Evolutionary conservation across 2,888 invertebrate genomes (phyloP).

Genomic region (Cataglyphis cursor): DNA sequence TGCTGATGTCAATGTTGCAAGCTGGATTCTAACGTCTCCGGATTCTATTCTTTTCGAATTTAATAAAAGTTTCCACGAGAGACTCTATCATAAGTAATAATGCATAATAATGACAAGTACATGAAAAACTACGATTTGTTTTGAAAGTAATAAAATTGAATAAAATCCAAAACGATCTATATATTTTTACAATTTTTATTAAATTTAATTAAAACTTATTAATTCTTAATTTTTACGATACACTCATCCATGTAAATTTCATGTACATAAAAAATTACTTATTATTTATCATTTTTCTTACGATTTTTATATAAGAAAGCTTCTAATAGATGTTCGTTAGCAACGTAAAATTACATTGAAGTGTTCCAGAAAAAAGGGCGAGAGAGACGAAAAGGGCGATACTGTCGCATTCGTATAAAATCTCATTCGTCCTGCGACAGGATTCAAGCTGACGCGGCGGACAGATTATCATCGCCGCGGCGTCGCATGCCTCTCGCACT

Average conservation of each 20-base stretch:
- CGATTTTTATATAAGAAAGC: neutral
- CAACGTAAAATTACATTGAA: neutral
- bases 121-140: neutral
- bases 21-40: slow-evolving; percentile 22
- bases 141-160: neutral
- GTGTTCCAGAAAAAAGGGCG: slow-evolving; percentile 4
- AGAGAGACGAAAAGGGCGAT: neutral
- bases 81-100: neutral
- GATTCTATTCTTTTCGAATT: slow-evolving; percentile 1
- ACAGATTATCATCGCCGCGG: slow-evolving; percentile 53
- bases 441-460: slow-evolving; percentile 57
- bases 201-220: neutral
- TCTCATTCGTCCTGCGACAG: slow-evolving; percentile 26
- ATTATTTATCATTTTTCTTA: neutral
- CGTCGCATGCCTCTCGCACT: slow-evolving; percentile 50
- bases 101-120: neutral
- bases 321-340: neutral
- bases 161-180: neutral
- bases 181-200: neutral
- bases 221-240: neutral
- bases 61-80: neutral
- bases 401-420: slow-evolving; percentile 9
- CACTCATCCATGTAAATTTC: neutral
- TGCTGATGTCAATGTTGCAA: neutral
- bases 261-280: neutral